A percentile compares a stretch with the other conserved stretches of the same genome.
Evolutionary conservation across 2,113 vertebrate genomes (phyloP).

Genomic region (Aix galericulata): DNA sequence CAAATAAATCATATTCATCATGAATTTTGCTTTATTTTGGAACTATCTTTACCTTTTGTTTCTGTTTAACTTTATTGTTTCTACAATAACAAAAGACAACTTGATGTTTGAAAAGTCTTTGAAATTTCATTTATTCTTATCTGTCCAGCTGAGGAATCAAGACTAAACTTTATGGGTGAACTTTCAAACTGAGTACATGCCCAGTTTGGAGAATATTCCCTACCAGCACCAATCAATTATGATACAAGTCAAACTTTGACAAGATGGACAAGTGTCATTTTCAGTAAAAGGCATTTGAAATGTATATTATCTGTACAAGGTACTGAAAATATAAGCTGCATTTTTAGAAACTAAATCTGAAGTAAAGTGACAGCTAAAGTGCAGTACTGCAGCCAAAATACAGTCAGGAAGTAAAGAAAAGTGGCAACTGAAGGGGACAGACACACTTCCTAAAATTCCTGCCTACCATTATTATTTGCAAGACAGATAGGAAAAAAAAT

Average conservation of each 20-base stretch:
- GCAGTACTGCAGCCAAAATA: not conserved
- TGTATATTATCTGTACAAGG: not conserved
- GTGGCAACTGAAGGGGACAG: not conserved
- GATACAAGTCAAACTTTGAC: not conserved
- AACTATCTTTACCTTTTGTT: not conserved
- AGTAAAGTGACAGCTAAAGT: not conserved
- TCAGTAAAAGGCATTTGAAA: constrained; percentile 16
- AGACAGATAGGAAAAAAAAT: not conserved
- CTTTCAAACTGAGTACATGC: not conserved
- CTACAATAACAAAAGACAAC: not conserved
- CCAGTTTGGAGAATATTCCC: not conserved
- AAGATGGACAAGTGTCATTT: not conserved
- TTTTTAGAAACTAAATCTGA: not conserved
- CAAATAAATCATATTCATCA: not conserved
- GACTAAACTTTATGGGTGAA: not conserved
- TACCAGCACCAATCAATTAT: not conserved
- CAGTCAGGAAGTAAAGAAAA: not conserved
- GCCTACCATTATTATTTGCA: not conserved
- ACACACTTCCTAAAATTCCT: not conserved
- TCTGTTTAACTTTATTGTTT: not conserved
- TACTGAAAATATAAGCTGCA: not conserved
- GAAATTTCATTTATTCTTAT: not conserved
- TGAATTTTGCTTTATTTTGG: not conserved
- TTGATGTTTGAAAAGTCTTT: not conserved
- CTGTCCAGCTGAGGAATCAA: not conserved